Conservation (phyloP, 2,113 vertebrate genomes). For the Anseranas semipalmata region DNA sequence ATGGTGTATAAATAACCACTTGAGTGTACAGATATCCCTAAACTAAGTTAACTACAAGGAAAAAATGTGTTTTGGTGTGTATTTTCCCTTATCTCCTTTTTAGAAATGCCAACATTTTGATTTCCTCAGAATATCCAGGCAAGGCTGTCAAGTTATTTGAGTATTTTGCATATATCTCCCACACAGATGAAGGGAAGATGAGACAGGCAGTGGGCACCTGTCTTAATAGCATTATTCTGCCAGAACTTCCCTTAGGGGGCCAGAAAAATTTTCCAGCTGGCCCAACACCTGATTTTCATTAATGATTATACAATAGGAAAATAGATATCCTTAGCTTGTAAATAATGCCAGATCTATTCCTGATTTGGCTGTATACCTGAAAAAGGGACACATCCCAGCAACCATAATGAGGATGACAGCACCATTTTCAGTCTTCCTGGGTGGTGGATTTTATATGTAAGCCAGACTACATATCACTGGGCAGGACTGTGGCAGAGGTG, state of each 20-base stretch:
- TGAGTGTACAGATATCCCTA: not conserved
- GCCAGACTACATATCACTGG: not conserved
- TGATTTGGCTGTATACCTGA: not conserved
- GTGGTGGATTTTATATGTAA: not conserved
- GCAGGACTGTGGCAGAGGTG: not conserved
- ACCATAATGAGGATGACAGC: not conserved
- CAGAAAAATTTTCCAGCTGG: conserved; percentile 9
- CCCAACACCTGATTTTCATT: not conserved
- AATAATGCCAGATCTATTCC: not conserved
- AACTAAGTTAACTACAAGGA: not conserved
- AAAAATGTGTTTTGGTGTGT: not conserved
- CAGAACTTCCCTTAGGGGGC: not conserved
- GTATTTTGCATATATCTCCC: not conserved
- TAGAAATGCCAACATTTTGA: not conserved
- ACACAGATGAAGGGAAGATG: not conserved
- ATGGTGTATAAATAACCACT: not conserved
- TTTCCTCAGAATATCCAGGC: not conserved
- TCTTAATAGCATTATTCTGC: not conserved
- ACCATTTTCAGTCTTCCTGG: not conserved
- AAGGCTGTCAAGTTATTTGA: not conserved
- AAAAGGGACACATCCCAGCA: not conserved
- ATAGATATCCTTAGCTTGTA: not conserved
- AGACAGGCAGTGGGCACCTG: not conserved
- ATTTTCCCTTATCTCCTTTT: not conserved
- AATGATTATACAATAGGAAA: not conserved